Percentiles rank a stretch among this genome's conserved stretches.
Conservation (phyloP, 2,113 vertebrate genomes). For the Turnix velox region DNA sequence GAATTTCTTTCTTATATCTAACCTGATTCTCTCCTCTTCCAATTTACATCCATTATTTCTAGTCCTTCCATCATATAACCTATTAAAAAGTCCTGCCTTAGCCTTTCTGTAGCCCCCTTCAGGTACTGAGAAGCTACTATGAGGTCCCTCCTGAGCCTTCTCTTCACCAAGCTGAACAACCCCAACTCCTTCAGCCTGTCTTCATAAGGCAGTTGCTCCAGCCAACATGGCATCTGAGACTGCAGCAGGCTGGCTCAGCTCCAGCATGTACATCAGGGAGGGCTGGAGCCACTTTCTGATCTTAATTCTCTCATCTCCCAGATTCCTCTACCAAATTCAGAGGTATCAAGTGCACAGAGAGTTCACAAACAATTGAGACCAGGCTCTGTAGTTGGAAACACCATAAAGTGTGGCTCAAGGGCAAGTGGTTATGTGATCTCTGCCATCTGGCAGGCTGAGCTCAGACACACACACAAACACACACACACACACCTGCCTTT, state of each 20-base stretch:
- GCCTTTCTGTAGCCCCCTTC: too few species aligned
- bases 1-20: too few species aligned
- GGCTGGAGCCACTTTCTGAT: neutral
- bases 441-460: neutral
- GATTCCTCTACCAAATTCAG: neutral
- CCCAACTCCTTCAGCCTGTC: too few species aligned
- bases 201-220: too few species aligned
- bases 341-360: neutral
- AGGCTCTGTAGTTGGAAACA: neutral
- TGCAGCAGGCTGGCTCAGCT: neutral
- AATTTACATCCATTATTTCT: too few species aligned
- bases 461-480: too few species aligned
- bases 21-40: too few species aligned
- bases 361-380: neutral
- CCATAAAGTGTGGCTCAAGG: neutral
- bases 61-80: too few species aligned
- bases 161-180: too few species aligned
- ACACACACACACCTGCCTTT: neutral
- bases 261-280: neutral
- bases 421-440: neutral
- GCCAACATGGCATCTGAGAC: neutral
- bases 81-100: too few species aligned
- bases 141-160: too few species aligned
- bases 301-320: fast-evolving
- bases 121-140: too few species aligned